Evolutionary conservation across 2,888 invertebrate species (phyloP), one percentile per base, ranked within the genome.

Genomic region (Archips crataeganus): DNA sequence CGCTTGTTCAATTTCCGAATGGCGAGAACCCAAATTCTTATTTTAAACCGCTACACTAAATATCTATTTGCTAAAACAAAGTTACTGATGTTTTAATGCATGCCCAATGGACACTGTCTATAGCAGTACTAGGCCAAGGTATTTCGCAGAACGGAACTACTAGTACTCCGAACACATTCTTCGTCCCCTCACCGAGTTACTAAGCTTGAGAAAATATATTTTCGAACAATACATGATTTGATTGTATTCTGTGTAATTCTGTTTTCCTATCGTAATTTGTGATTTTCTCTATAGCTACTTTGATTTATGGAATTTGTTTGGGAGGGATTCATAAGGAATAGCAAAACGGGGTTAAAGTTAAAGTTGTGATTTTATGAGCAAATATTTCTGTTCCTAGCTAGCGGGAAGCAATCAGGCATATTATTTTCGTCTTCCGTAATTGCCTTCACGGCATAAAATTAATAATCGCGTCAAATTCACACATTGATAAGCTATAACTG

Each of bases 161-260:
- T 60, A 45, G 32, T 32, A 34, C 54, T 61, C 51, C 61, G 66
- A 71, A 66, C 65, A 66, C 42, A 51, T 66, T 66, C 54, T 47
- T 70, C 57, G 57, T 59, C 66, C 34, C 51, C 65, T 49, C 2
- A 49, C 13, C 1, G n/a, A 59, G 59, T 34, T 45, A 23, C 23
- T 23, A 23, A 23, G 23, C 23, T 23, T 0, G 65, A 11, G 60
- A 71, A 71, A 66, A 66, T 71, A 61, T 71, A 61, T 61, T 54
- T 54, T 36, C 62, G 67, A 67, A 63, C 72, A 63, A 72, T 72
- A 72, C 67, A 45, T 54, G 36, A 63, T 72, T 72, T 68, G 67
- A 68, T 72, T 72, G 62, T 72, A 68, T 68, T 62, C 45, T 45
- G 2, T 45, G 45, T 11, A 45, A 45, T 45, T 11, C 67, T 68